Evolutionary conservation across 2,797 vertebrate genomes (phyloP), one percentile per base, ranked within the genome.

Genomic region (Xenopus petersii): DNA sequence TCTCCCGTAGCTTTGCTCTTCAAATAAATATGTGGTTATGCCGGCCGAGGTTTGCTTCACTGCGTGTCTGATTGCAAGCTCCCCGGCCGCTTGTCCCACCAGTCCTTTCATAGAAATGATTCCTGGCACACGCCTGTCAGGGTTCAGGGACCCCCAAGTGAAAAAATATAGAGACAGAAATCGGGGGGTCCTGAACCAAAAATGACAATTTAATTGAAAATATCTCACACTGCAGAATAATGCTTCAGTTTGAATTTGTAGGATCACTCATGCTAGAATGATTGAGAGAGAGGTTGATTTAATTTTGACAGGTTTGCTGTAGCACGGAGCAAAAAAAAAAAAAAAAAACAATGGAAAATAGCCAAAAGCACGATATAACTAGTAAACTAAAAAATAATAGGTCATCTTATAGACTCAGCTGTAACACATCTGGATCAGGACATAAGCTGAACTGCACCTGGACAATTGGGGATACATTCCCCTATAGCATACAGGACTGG

Each of bases 151-250:
- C 65, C 11, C 21, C 47, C 64, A 12, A 16, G 15, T 10, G 11
- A 51, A 51, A 51, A 51, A 12, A 10, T 51, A 0, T 56, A 10
- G 13, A 54, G 48, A 67, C 6, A 30, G 9, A 67, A 15, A 67
- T 67, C 55, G 15, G 26, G 65, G 65, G 65, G 65, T 67, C 51
- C 49, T 51, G 49, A 15, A 55, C 48, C 26, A 54, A 55, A 67
- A 67, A 55, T 67, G 65, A 67, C 65, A 67, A 33, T 67, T 67
- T 67, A 67, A 67, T 67, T 67, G 65, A 67, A 67, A 67, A 55
- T 49, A 30, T 16, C 48, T 26, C 12, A 67, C 24, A 12, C 21
- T 16, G 24, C 26, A 55, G 65, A 67, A 67, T 55, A 67, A 67
- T 12, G 51, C 48, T 55, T 48, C 9, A 3, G 36, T 54, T 33